A percentile compares a stretch with the other conserved stretches of the same genome.
Conservation (phyloP, 2,113 vertebrate genomes). For the Prunella fulvescens region DNA sequence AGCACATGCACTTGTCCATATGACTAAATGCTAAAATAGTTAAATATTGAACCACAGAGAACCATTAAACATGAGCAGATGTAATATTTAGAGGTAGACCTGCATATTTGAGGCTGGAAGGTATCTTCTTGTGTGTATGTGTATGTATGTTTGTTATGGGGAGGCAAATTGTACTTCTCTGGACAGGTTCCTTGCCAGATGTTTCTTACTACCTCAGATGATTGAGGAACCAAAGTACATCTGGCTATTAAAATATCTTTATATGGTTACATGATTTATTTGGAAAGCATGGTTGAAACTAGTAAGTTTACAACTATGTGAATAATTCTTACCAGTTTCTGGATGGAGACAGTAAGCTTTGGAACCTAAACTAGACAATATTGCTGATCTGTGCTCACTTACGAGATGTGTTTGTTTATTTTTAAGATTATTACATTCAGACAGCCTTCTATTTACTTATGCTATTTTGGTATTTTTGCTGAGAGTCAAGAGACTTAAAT, state of each 20-base stretch:
- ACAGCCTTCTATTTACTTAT: slow-evolving; percentile 2
- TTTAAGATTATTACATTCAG: slow-evolving; percentile 34
- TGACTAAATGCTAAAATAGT: slow-evolving; percentile 38
- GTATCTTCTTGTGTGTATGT: neutral
- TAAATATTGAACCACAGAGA: slow-evolving; percentile 47
- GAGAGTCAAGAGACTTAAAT: slow-evolving; percentile 60
- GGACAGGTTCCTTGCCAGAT: slow-evolving; percentile 70
- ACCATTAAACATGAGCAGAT: slow-evolving; percentile 36
- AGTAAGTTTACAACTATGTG: slow-evolving; percentile 19
- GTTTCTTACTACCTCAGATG: slow-evolving; percentile 63
- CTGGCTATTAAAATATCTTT: slow-evolving; percentile 70
- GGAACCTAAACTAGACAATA: slow-evolving; percentile 29
- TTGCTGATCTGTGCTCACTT: slow-evolving; percentile 20
- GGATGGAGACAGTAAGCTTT: slow-evolving; percentile 14
- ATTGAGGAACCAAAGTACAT: slow-evolving; percentile 59
- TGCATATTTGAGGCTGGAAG: slow-evolving; percentile 42
- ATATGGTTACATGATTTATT: slow-evolving; percentile 64
- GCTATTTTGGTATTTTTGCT: slow-evolving; percentile 41
- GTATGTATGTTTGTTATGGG: neutral
- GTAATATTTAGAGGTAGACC: neutral
- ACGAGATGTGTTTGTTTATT: neutral
- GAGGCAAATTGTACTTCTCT: slow-evolving; percentile 40
- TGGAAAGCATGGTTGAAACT: slow-evolving; percentile 24
- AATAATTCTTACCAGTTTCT: slow-evolving; percentile 44
- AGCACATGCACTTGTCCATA: slow-evolving; percentile 11